Evolutionary conservation across 2,113 vertebrate genomes (phyloP), one percentile per base, ranked within the genome.

Genomic region (Ciconia stormi): DNA sequence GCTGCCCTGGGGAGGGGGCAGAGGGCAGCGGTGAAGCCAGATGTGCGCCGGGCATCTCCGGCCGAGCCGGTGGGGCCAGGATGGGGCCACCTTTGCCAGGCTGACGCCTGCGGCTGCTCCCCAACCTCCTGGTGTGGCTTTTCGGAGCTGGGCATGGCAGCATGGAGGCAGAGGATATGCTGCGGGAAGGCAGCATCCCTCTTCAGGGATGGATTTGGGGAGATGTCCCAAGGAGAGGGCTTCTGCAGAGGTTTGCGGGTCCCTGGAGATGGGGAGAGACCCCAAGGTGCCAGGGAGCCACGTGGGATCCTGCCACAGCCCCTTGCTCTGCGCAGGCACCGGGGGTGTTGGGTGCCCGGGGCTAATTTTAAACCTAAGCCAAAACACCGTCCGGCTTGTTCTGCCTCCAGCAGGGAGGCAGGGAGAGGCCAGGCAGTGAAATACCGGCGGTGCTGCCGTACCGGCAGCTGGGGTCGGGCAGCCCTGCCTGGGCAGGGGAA

Each of bases 311-410:
- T 49, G 32, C 42, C 22, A 13, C 4, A 4, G 19, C 34, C 61
- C 14, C 11, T 36, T 34, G 12, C n/a, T 71, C 59, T 58, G 21
- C 0, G 0, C 6, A 6, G 27, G 15, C 13, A 16, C 36, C 0
- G 1, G 16, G 13, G 32, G 10, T 55, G 22, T 89, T 34, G 9
- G 18, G 7, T 73, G 21, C 23, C 49, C 3, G 7, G 6, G 26
- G 40, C 44, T 91, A 52, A 47, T 89, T 95, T 77, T 89, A 77
- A 83, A 52, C 40, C 27, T 63, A 3, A 1, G 20, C 70, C 8
- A 5, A 53, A 81, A 87, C 52, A 47, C 12, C 1, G 1, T 50
- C 36, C 1, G 1, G 49, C 13, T 87, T 61, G 46, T 89, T 89
- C 58, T 87, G 44, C 30, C 50, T 92, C 27, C 2, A 3, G 14